These are phyloP conservation scores for Acleris laterana DNA, from an alignment of 2,888 invertebrate species.

Conservation along the genomic window DNA sequence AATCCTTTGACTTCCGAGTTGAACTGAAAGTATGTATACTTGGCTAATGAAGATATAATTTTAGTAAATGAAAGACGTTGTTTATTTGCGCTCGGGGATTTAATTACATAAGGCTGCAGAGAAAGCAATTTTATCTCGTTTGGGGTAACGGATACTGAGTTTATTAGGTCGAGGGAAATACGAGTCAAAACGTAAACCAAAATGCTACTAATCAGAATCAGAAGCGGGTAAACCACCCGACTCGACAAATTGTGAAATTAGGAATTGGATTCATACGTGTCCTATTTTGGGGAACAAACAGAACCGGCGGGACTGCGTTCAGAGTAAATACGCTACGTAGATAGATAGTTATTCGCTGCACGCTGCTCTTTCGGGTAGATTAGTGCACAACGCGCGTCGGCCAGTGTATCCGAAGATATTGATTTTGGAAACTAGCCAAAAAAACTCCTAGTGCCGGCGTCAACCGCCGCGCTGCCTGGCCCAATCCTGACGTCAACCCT, in stretches of 20 bases:
- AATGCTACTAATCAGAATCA: conserved; percentile 37
- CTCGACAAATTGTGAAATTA: conserved; percentile 20
- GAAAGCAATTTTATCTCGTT: conserved; percentile 39
- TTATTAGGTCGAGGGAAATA: conserved; percentile 35
- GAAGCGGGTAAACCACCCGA: conserved; percentile 29
- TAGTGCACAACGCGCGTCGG: conserved; percentile 80
- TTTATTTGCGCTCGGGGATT: conserved; percentile 36
- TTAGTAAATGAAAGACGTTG: conserved; percentile 37
- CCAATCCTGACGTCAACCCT: conserved; percentile 81
- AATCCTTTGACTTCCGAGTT: conserved; percentile 10
- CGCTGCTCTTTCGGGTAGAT: conserved; percentile 66
- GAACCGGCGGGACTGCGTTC: conserved; percentile 27
- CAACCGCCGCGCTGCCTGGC: conserved; percentile 70
- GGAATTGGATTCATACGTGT: background rate
- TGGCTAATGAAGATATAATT: conserved; percentile 28
- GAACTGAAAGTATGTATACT: conserved; percentile 18
- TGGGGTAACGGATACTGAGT: conserved; percentile 35
- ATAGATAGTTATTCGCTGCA: conserved; percentile 51
- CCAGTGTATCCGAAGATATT: conserved; percentile 80
- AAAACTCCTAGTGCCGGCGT: conserved; percentile 80
- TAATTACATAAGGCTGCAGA: conserved; percentile 36
- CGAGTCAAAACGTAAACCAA: conserved; percentile 32
- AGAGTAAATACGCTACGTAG: conserved; percentile 10
- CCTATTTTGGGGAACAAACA: conserved; percentile 6
- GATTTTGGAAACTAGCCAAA: conserved; percentile 83